phyloP scores from a whole-genome alignment of 2,797 vertebrate species.

The Falco berigora region DNA sequence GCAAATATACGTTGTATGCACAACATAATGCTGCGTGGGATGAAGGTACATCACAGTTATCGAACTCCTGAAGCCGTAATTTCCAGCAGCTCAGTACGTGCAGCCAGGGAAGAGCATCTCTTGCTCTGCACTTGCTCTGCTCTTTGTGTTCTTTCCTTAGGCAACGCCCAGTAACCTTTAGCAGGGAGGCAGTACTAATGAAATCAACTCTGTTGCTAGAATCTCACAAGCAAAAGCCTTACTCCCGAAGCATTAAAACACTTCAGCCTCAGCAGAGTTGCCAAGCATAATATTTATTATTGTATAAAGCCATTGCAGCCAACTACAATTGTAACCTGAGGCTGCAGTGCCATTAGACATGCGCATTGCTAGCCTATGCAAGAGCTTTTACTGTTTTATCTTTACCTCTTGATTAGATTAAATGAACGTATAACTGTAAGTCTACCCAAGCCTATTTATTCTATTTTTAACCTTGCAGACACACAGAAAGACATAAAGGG shows the following conservation, averaged over 20 bases:
- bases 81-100: background rate
- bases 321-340: background rate
- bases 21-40: background rate
- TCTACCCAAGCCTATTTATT: background rate
- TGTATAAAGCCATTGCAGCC: background rate
- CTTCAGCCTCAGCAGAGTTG: background rate
- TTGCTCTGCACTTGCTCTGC: background rate
- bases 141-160: background rate
- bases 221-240: background rate
- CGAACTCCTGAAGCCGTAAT: background rate
- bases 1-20: background rate
- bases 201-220: background rate
- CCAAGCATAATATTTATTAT: background rate
- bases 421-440: background rate
- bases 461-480: background rate
- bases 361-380: background rate
- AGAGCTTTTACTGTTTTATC: background rate
- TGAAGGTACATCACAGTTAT: background rate
- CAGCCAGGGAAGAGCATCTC: background rate
- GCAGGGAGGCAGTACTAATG: background rate
- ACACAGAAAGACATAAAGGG: background rate
- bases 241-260: background rate
- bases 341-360: background rate
- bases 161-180: background rate
- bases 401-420: constrained; percentile 15